Base-by-base conservation (phyloP, 2,888 invertebrate genomes). In the Agrotis clavis region DNA sequence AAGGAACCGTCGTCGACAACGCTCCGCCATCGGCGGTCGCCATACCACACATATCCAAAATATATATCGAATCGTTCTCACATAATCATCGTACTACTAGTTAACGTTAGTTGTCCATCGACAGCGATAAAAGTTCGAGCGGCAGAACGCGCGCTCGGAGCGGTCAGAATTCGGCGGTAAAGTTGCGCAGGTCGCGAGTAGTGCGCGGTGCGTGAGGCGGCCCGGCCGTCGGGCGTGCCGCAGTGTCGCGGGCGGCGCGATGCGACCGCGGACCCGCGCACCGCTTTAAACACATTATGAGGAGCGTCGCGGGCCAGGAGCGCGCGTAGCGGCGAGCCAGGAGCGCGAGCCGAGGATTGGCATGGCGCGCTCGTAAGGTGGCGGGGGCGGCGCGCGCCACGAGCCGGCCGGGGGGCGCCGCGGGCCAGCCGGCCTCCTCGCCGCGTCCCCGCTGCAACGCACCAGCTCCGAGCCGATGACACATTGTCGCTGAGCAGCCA, bases 401-500 rank as follows among this genome's bases (percentile, higher is more conserved):
- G 91, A 91, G 92, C 92, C 91, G 94, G 93, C 92, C 92, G 91
- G 94, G 93, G 94, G 94, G 93, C 94, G 94, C 94, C 90, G 94
- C 94, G 93, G 93, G 91, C 91, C 93, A 90, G 92, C 92, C 92
- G 93, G 92, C 92, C 90, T 90, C 90, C 85, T 90, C 91, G 91
- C 91, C 91, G 93, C 93, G 91, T 90, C 92, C 90, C 91, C 92
- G 89, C 92, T 90, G 90, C 92, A 88, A 88, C 83, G 85, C 83
- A 90, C 88, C 89, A 83, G 90, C 93, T 91, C 93, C 94, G 92
- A 94, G 90, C 95, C 94, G 94, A 95, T 95, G 95, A 94, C 93
- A 93, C 89, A 93, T 94, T 94, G 93, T 92, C 89, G 86, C 93
- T 97, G 97, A 97, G 97, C 97, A 97, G 97, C 97, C 98, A 98